These are phyloP conservation scores for Sphyrna mokarran DNA, from an alignment of 2,113 vertebrate genomes.

Conservation along the genomic window DNA sequence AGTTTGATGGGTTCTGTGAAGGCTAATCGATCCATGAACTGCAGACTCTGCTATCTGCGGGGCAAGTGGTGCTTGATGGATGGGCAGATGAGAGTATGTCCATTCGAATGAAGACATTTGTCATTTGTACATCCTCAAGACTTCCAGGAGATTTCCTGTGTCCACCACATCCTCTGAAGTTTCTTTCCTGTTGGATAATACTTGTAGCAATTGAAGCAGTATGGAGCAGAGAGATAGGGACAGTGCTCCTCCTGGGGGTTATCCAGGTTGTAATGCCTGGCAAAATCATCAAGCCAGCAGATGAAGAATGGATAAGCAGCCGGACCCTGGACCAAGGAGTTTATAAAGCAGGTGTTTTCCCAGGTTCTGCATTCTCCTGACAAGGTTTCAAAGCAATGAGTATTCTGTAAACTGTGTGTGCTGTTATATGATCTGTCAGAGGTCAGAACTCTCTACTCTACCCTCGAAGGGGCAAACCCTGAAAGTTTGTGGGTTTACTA, in stretches of 20 bases:
- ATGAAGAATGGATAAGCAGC: constrained; percentile 86
- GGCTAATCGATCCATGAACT: not conserved
- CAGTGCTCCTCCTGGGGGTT: constrained; percentile 46
- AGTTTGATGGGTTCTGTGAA: not conserved
- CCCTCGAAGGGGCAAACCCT: too few species aligned
- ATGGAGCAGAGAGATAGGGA: constrained; percentile 67
- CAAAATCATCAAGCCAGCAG: constrained; percentile 79
- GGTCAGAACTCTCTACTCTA: too few species aligned
- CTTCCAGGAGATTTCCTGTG: constrained; percentile 79
- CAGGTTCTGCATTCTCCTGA: not conserved
- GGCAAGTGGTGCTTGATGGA: not conserved
- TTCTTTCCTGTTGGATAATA: constrained; percentile 71
- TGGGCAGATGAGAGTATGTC: not conserved
- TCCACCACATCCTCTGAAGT: constrained; percentile 74
- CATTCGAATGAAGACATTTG: constrained; percentile 89
- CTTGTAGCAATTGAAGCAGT: constrained; percentile 76
- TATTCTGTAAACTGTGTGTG: too few species aligned
- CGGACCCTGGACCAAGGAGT: constrained; percentile 89
- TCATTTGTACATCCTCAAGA: constrained; percentile 80
- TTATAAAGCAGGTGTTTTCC: constrained; percentile 88
- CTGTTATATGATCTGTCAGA: too few species aligned
- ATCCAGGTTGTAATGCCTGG: constrained; percentile 49
- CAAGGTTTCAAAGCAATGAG: not conserved
- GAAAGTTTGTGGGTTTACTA: too few species aligned
- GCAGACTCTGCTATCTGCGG: not conserved